A percentile compares a stretch with the other conserved stretches of the same genome.
phyloP scores from a whole-genome alignment of 2,113 vertebrate genomes.

The Numenius arquata region DNA sequence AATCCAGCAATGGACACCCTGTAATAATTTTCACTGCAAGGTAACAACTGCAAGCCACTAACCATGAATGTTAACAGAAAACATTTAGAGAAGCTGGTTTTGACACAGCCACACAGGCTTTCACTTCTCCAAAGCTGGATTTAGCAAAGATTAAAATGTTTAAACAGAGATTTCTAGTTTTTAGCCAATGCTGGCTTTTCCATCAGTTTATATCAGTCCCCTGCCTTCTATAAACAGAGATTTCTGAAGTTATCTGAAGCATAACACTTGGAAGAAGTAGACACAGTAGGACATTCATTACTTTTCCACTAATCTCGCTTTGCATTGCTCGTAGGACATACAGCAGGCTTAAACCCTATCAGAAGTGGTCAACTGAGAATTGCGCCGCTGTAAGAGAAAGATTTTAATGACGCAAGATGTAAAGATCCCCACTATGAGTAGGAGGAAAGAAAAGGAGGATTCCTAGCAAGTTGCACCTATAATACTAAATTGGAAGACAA shows the following conservation, averaged over 20 bases:
- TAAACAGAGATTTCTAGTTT: not conserved
- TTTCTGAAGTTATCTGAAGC: not conserved
- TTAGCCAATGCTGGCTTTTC: not conserved
- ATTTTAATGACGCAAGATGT: not conserved
- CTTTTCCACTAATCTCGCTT: not conserved
- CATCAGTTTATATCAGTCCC: not conserved
- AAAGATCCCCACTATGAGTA: not conserved
- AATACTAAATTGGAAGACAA: not conserved
- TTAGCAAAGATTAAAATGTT: not conserved
- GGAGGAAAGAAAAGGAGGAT: not conserved
- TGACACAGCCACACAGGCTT: not conserved
- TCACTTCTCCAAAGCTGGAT: not conserved
- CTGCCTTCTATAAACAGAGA: not conserved
- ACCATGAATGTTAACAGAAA: slow-evolving; percentile 8
- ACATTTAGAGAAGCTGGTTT: not conserved
- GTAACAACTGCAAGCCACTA: not conserved
- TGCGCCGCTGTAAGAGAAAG: not conserved
- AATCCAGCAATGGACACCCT: not conserved
- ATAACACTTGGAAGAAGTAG: not conserved
- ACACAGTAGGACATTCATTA: not conserved
- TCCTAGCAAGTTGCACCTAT: not conserved
- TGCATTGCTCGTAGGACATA: not conserved
- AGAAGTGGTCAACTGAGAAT: not conserved
- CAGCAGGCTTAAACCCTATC: not conserved
- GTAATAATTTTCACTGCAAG: slow-evolving; percentile 38